phyloP scores from a whole-genome alignment of 2,888 invertebrate genomes.

The Pandemis cinnamomeana region DNA sequence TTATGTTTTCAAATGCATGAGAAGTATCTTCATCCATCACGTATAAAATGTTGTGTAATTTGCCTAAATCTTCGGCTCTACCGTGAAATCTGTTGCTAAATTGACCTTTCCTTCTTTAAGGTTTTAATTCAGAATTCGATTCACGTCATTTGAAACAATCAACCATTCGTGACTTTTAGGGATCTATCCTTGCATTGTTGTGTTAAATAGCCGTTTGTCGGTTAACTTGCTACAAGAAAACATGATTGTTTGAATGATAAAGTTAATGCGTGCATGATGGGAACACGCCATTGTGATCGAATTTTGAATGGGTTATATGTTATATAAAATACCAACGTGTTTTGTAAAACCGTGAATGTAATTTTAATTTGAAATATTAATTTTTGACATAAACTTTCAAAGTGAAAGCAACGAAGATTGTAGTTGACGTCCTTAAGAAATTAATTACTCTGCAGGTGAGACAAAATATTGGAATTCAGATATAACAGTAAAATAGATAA shows the following conservation, averaged over 20 bases:
- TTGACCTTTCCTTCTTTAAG: conserved; percentile 14
- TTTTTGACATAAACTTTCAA: background rate
- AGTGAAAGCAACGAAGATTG: background rate
- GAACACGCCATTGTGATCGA: conserved; percentile 24
- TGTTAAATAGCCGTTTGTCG: conserved; percentile 12
- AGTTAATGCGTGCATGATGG: conserved; percentile 12
- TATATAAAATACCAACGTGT: background rate
- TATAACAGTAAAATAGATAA: conserved; percentile 21
- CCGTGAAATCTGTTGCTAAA: conserved; percentile 15
- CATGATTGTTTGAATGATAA: conserved; percentile 22
- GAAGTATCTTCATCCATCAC: background rate
- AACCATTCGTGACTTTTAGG: conserved; percentile 14
- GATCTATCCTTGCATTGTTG: conserved; percentile 30
- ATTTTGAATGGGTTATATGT: background rate
- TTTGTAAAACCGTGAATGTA: background rate
- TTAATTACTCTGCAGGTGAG: background rate
- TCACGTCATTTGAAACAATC: conserved; percentile 25
- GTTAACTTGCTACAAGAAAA: conserved; percentile 13
- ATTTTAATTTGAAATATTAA: background rate
- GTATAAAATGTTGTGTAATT: background rate
- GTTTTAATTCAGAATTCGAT: conserved; percentile 24
- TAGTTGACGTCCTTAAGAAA: conserved; percentile 22
- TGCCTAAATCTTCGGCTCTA: background rate
- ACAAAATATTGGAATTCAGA: background rate
- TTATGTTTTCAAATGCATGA: background rate